A percentile compares a stretch with the other conserved stretches of the same genome.
phyloP scores from a whole-genome alignment of 2,888 invertebrate genomes.

The Copidosoma aretas region DNA sequence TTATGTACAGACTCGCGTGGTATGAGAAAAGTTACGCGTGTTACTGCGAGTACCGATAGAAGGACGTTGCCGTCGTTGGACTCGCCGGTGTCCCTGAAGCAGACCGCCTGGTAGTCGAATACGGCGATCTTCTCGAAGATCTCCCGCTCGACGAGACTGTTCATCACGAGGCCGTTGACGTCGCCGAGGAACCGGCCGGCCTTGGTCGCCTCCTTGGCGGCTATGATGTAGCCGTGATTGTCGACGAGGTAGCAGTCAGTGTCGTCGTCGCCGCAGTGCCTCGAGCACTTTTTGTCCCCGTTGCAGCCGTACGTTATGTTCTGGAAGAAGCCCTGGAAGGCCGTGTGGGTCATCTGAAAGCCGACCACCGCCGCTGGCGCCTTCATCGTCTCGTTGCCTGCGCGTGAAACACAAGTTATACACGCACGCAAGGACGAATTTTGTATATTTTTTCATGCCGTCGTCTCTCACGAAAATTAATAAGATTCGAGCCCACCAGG shows the following conservation, averaged over 20 bases:
- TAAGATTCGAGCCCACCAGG: no score
- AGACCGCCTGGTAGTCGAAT: slow-evolving; percentile 89
- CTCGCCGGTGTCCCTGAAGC: slow-evolving; percentile 74
- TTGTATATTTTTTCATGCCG: no score
- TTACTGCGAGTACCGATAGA: slow-evolving; percentile 73
- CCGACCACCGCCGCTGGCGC: slow-evolving; percentile 69
- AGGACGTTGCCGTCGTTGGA: slow-evolving; percentile 69
- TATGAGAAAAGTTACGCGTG: no score
- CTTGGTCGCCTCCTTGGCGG: slow-evolving; percentile 75
- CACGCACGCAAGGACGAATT: no score
- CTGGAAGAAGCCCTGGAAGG: slow-evolving; percentile 77
- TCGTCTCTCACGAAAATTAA: no score
- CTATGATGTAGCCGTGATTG: slow-evolving; percentile 86
- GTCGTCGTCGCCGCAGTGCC: slow-evolving; percentile 70
- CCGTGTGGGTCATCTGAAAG: slow-evolving; percentile 82
- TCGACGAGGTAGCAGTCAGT: slow-evolving; percentile 86
- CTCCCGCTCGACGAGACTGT: slow-evolving; percentile 73
- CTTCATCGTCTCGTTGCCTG: slow-evolving; percentile 54
- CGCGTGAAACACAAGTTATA: not conserved
- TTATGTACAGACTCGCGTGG: no score
- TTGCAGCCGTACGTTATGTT: slow-evolving; percentile 74
- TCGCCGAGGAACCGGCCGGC: slow-evolving; percentile 90
- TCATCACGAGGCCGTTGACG: slow-evolving; percentile 80
- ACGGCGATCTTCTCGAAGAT: slow-evolving; percentile 79
- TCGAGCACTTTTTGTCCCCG: slow-evolving; percentile 51